phyloP scores from a whole-genome alignment of 2,797 vertebrate species.

The Thripadectes ignobilis region DNA sequence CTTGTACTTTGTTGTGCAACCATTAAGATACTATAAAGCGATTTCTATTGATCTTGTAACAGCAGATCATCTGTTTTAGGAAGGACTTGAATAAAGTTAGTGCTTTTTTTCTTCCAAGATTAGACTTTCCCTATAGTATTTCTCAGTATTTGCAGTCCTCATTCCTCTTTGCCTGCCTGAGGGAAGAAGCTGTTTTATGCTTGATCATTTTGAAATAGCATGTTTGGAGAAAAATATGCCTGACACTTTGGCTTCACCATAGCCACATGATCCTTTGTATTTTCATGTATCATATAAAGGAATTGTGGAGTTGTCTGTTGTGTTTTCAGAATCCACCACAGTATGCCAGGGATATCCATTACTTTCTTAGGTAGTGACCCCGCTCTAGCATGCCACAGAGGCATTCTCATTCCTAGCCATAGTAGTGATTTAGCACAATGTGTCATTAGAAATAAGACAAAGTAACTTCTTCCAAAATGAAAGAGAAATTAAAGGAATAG shows the following conservation, averaged over 20 bases:
- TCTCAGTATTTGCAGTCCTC: background rate
- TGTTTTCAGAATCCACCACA: background rate
- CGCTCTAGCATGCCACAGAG: background rate
- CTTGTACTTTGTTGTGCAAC: background rate
- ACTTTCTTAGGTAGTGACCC: background rate
- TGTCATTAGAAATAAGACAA: background rate
- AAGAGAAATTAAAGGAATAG: no score
- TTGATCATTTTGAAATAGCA: slow-evolving; percentile 21
- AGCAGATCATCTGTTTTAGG: background rate
- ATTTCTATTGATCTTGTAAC: background rate
- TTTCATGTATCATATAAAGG: background rate
- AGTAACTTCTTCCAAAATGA: background rate
- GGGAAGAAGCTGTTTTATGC: slow-evolving; percentile 21
- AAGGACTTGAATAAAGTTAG: background rate
- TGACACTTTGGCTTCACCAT: background rate
- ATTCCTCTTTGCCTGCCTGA: background rate
- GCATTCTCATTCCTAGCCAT: background rate
- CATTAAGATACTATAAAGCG: background rate
- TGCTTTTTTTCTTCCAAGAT: background rate
- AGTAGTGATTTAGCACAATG: background rate
- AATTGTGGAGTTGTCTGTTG: background rate
- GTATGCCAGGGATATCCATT: background rate
- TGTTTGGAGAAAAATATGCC: background rate
- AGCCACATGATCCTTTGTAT: background rate
- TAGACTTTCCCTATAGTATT: background rate